A percentile compares a stretch with the other conserved stretches of the same genome.
phyloP scores from a whole-genome alignment of 2,113 vertebrate species.

The Parus major region DNA sequence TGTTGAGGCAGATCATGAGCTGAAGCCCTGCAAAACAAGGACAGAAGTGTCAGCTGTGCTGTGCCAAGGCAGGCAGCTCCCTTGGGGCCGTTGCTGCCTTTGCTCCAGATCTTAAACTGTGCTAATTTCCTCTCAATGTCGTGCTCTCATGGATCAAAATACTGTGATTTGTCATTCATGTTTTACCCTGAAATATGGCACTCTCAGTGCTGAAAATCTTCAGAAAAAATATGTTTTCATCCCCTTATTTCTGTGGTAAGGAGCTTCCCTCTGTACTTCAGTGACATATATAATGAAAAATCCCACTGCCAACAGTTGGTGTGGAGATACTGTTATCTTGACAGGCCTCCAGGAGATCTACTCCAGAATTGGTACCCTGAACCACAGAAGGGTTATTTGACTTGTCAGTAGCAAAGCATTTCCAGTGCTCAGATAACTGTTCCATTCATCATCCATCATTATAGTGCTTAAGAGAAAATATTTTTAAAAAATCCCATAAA shows the following conservation, averaged over 20 bases:
- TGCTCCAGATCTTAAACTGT: not conserved
- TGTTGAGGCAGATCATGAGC: not conserved
- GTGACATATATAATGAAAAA: constrained; percentile 38
- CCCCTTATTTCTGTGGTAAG: constrained; percentile 31
- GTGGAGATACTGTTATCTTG: constrained; percentile 59
- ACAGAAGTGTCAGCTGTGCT: not conserved
- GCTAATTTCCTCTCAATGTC: not conserved
- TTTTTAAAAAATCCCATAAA: not conserved
- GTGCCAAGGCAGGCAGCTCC: not conserved
- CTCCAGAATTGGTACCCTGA: constrained; percentile 7
- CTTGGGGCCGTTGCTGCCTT: accelerated
- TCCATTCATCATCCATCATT: constrained; percentile 44
- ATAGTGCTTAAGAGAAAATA: not conserved
- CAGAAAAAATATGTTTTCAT: constrained; percentile 30
- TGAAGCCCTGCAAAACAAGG: not conserved
- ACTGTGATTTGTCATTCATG: not conserved
- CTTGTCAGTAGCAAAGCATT: constrained; percentile 36
- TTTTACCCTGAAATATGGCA: not conserved
- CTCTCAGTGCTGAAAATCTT: not conserved
- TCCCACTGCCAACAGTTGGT: not conserved
- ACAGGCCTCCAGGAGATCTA: constrained; percentile 33
- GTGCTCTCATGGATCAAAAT: not conserved
- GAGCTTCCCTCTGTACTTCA: constrained; percentile 12
- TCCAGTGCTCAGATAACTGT: constrained; percentile 10
- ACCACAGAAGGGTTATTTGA: not conserved